Conservation (phyloP, 2,888 invertebrate species). For the Dasypogon diadema region DNA sequence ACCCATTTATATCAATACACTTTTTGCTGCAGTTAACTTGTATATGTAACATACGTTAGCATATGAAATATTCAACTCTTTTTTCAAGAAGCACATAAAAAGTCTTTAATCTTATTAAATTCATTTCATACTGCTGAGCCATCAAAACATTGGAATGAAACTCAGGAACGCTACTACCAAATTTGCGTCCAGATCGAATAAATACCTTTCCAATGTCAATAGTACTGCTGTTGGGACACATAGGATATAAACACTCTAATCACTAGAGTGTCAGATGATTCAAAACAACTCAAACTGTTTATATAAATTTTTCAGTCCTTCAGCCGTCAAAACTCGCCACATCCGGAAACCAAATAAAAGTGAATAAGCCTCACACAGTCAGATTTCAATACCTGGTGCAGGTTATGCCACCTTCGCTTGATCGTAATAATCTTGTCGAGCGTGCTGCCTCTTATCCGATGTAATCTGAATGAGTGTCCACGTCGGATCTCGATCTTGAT, state of each 20-base stretch:
- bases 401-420: constrained; percentile 4
- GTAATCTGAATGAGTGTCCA: constrained; percentile 5
- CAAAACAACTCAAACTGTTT: neutral
- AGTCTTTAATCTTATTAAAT: no score
- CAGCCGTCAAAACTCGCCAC: constrained; percentile 32
- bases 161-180: neutral
- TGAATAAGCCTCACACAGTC: constrained; percentile 13
- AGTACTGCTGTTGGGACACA: neutral
- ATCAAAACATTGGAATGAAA: neutral
- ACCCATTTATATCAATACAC: no score
- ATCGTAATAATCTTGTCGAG: constrained; percentile 4
- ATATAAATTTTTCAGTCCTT: constrained; percentile 36
- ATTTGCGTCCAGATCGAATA: neutral
- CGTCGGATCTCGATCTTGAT: constrained; percentile 13
- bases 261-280: constrained; percentile 10
- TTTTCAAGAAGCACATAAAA: no score
- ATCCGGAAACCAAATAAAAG: constrained; percentile 38
- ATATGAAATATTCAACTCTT: no score
- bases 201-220: constrained; percentile 26
- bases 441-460: constrained; percentile 20
- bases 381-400: constrained; percentile 6
- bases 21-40: no score
- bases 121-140: neutral
- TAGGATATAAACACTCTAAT: neutral
- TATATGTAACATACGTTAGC: no score